Evolutionary conservation across 1,140 invertebrate species (phyloP).

Genomic region (Cephus cinctus): DNA sequence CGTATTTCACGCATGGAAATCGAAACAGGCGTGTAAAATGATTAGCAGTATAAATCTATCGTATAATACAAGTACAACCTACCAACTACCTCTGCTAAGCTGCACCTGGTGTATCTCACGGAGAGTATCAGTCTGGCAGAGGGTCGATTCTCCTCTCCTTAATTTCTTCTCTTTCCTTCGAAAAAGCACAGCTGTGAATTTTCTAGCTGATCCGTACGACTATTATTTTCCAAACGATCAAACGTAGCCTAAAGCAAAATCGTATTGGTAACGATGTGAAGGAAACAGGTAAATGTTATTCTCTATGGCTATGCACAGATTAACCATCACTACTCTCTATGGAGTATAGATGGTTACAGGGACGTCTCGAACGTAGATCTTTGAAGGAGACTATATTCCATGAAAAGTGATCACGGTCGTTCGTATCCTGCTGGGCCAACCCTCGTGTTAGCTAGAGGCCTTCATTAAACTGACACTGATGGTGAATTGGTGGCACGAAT

Average conservation of each 20-base stretch:
- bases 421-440: constrained; percentile 33
- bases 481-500: constrained; percentile 41
- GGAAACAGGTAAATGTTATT: no score
- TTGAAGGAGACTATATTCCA: constrained; percentile 18
- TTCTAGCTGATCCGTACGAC: constrained; percentile 17
- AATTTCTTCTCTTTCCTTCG: constrained; percentile 28
- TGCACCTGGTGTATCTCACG: constrained; percentile 49
- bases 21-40: constrained; percentile 54
- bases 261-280: not conserved
- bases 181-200: constrained; percentile 27
- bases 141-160: no score
- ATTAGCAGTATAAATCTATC: constrained; percentile 56
- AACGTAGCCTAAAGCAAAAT: no score
- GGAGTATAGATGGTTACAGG: constrained; percentile 30
- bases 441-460: constrained; percentile 37
- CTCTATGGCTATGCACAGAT: constrained; percentile 6
- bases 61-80: constrained; percentile 21
- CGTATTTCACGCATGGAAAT: constrained; percentile 43
- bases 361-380: constrained; percentile 19
- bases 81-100: constrained; percentile 32
- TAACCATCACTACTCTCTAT: not conserved
- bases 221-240: constrained; percentile 6
- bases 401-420: constrained; percentile 40
- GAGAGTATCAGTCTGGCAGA: no score
- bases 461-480: constrained; percentile 46